phyloP scores from a whole-genome alignment of 2,888 invertebrate species.

The Ormyrus thymus region DNA sequence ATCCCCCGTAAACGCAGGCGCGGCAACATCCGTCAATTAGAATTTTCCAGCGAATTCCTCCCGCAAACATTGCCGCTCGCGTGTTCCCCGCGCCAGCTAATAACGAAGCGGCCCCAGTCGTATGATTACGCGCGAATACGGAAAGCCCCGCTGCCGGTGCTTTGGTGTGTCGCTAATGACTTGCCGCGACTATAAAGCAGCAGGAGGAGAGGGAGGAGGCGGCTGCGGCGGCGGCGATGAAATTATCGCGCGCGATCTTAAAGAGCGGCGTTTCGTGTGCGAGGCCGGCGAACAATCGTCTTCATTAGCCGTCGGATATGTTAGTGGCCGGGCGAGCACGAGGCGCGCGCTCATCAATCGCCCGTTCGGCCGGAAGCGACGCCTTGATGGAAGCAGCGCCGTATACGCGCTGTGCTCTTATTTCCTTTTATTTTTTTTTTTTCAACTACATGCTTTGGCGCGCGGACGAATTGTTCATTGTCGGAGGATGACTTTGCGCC shows the following conservation, averaged over 20 bases:
- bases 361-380: slow-evolving; percentile 46
- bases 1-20: too few species aligned
- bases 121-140: not conserved
- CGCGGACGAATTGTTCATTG: slow-evolving; percentile 2
- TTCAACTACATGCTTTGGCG: not conserved
- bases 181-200: not conserved
- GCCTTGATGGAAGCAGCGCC: slow-evolving; percentile 24
- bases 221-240: slow-evolving; percentile 18
- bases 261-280: slow-evolving; percentile 49
- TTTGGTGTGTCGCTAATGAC: slow-evolving; percentile 8
- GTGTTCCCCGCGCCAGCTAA: not conserved
- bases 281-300: slow-evolving; percentile 54
- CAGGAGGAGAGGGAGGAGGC: too few species aligned
- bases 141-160: not conserved
- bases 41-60: slow-evolving; percentile 6
- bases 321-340: not conserved
- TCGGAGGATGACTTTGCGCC: not conserved
- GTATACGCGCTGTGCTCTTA: not conserved
- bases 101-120: slow-evolving; percentile 14
- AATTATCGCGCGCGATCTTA: slow-evolving; percentile 53
- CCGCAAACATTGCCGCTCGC: too few species aligned
- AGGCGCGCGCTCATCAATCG: slow-evolving; percentile 44
- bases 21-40: not conserved
- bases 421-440: not conserved
- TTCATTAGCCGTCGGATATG: slow-evolving; percentile 52